A percentile compares a stretch with the other conserved stretches of the same genome.
Evolutionary conservation across 1,140 invertebrate genomes (phyloP).

Genomic region (Pseudomyrmex gracilis): DNA sequence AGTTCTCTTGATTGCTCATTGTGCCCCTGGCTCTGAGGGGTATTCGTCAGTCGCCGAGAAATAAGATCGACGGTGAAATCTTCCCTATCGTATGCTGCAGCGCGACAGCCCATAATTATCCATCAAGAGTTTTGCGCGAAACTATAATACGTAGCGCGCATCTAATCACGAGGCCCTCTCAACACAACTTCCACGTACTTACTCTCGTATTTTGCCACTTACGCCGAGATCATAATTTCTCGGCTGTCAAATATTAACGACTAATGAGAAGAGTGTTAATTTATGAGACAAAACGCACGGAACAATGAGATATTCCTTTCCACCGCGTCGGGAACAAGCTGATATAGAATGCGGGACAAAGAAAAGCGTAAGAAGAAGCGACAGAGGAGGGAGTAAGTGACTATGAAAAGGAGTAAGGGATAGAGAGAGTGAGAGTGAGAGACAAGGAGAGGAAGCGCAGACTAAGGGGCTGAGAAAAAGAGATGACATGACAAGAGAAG

Average conservation of each 20-base stretch:
- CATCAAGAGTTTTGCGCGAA: conserved; percentile 22
- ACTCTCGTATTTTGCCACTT: conserved; percentile 42
- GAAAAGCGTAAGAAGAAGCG: conserved; percentile 25
- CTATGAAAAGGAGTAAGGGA: background rate
- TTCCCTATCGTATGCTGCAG: conserved; percentile 19
- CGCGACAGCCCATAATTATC: conserved; percentile 48
- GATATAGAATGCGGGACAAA: conserved; percentile 57
- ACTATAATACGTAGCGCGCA: conserved; percentile 32
- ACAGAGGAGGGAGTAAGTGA: no score
- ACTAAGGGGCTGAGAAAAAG: conserved; percentile 39
- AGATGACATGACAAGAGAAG: conserved; percentile 14
- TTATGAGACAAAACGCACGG: conserved; percentile 73
- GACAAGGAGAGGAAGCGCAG: conserved; percentile 38
- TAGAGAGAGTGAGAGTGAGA: conserved; percentile 11
- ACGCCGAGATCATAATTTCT: conserved; percentile 62
- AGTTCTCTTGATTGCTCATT: background rate
- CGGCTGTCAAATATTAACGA: conserved; percentile 70
- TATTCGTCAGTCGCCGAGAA: conserved; percentile 23
- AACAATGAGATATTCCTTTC: conserved; percentile 71
- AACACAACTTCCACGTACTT: conserved; percentile 35
- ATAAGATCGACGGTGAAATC: conserved; percentile 32
- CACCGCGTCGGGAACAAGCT: conserved; percentile 47
- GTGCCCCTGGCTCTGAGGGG: background rate
- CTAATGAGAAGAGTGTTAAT: conserved; percentile 77
- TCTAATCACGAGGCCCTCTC: conserved; percentile 25